These are phyloP conservation scores for Apotomis turbidana DNA, from an alignment of 2,888 invertebrate species.

Conservation along the genomic window DNA sequence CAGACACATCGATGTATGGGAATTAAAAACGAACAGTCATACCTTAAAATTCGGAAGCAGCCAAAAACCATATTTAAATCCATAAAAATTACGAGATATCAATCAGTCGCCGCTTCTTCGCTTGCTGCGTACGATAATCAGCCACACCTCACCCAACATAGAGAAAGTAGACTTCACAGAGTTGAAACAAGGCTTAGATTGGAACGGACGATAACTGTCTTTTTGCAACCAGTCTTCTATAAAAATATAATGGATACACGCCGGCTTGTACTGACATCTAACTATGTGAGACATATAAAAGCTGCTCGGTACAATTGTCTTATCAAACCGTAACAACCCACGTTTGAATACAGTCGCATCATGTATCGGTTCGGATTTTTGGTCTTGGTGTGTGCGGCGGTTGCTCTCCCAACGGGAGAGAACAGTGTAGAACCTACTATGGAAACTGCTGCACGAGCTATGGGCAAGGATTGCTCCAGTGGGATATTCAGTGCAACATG, in stretches of 20 bases:
- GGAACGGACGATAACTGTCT: constrained; percentile 48
- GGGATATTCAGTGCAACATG: constrained; percentile 76
- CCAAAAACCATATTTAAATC: constrained; percentile 20
- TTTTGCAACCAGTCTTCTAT: constrained; percentile 79
- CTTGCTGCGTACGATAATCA: constrained; percentile 72
- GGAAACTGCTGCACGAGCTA: constrained; percentile 63
- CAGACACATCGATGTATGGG: not conserved
- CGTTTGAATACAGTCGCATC: constrained; percentile 66
- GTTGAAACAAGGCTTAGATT: constrained; percentile 46
- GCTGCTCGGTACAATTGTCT: constrained; percentile 67
- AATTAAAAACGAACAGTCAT: not conserved
- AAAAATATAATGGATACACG: constrained; percentile 79
- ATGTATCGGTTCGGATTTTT: constrained; percentile 65
- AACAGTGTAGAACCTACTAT: constrained; percentile 58
- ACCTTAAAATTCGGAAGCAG: not conserved
- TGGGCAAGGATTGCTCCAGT: constrained; percentile 70
- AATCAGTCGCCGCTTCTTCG: constrained; percentile 61
- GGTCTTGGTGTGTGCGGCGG: constrained; percentile 54
- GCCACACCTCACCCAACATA: constrained; percentile 53
- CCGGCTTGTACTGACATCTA: constrained; percentile 68
- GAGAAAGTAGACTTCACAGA: constrained; percentile 48
- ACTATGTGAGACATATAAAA: constrained; percentile 80
- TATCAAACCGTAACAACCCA: constrained; percentile 74
- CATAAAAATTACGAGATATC: constrained; percentile 35
- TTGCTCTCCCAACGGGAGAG: constrained; percentile 67